A percentile compares a stretch with the other conserved stretches of the same genome.
phyloP scores from a whole-genome alignment of 37 sponge, comb jelly and placozoan species.

The Aplysina aerophoba region DNA sequence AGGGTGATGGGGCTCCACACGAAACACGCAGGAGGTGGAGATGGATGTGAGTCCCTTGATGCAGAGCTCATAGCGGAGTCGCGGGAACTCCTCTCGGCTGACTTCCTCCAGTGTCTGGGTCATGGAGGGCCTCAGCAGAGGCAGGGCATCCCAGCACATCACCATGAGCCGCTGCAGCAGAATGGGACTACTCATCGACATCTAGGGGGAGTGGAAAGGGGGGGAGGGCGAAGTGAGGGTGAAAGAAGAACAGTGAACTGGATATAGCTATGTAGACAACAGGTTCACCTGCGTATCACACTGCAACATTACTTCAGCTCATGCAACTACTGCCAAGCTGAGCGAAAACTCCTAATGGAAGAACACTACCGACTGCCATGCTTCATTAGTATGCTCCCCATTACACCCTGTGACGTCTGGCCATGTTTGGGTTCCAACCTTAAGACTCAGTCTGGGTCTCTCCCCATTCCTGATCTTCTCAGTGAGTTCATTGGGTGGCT shows the following conservation, averaged over 20 bases:
- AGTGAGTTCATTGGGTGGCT: slow-evolving; percentile 50
- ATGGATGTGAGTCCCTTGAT: slow-evolving; percentile 56
- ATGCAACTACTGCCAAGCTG: no score
- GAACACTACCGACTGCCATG: no score
- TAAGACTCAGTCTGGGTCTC: slow-evolving; percentile 50
- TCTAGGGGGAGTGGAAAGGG: slow-evolving; percentile 12
- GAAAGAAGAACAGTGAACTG: neutral
- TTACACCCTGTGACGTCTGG: no score
- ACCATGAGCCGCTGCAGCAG: slow-evolving; percentile 75
- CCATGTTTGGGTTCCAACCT: neutral
- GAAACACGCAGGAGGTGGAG: slow-evolving; percentile 68
- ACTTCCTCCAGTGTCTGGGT: slow-evolving; percentile 42
- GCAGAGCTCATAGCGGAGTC: slow-evolving; percentile 51
- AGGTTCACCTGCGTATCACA: no score
- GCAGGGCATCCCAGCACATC: slow-evolving; percentile 76
- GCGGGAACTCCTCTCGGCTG: slow-evolving; percentile 54
- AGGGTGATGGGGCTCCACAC: slow-evolving; percentile 50
- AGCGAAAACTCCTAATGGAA: no score
- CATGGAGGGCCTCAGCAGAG: slow-evolving; percentile 67
- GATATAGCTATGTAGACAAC: no score
- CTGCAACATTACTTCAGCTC: no score
- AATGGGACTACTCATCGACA: slow-evolving; percentile 56
- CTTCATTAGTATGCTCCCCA: neutral
- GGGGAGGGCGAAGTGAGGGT: neutral
- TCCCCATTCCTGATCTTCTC: slow-evolving; percentile 7